A percentile compares a stretch with the other conserved stretches of the same genome.
Evolutionary conservation across 2,113 vertebrate genomes (phyloP).

Genomic region (Limanda limanda): DNA sequence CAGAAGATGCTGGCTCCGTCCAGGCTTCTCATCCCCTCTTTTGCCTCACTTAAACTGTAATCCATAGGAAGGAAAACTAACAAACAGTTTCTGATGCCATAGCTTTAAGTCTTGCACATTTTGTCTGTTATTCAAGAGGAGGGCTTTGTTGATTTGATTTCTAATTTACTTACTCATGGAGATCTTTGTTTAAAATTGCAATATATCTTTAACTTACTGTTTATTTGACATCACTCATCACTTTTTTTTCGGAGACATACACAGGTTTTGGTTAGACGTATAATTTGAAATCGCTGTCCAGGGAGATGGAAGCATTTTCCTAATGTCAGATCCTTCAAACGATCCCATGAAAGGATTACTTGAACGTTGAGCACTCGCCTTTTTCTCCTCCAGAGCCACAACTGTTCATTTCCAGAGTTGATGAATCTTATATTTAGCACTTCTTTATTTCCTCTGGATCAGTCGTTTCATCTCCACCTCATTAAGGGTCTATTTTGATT

Average conservation of each 20-base stretch:
- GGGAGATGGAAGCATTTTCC: slow-evolving; percentile 22
- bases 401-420: slow-evolving; percentile 9
- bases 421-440: slow-evolving; percentile 33
- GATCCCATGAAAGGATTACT: slow-evolving; percentile 47
- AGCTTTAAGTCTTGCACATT: slow-evolving; percentile 78
- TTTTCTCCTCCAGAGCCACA: slow-evolving; percentile 13
- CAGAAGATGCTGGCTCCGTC: slow-evolving; percentile 76
- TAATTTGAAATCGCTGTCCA: slow-evolving; percentile 6
- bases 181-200: slow-evolving; percentile 48
- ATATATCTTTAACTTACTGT: slow-evolving; percentile 46
- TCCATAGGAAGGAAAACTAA: slow-evolving; percentile 56
- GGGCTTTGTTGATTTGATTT: slow-evolving; percentile 47
- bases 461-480: slow-evolving; percentile 15
- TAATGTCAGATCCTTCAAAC: slow-evolving; percentile 21
- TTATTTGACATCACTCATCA: slow-evolving; percentile 30
- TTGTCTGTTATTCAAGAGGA: slow-evolving; percentile 62
- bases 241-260: slow-evolving; percentile 7
- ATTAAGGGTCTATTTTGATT: slow-evolving; percentile 16
- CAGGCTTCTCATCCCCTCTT: slow-evolving; percentile 41
- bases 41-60: slow-evolving; percentile 50
- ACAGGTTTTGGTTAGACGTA: background rate
- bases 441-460: slow-evolving; percentile 32
- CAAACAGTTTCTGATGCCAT: slow-evolving; percentile 66
- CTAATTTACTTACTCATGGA: slow-evolving; percentile 29
- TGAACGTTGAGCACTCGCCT: slow-evolving; percentile 47